Conservation (phyloP, 2,797 vertebrate species). For the Varecia variegata region DNA sequence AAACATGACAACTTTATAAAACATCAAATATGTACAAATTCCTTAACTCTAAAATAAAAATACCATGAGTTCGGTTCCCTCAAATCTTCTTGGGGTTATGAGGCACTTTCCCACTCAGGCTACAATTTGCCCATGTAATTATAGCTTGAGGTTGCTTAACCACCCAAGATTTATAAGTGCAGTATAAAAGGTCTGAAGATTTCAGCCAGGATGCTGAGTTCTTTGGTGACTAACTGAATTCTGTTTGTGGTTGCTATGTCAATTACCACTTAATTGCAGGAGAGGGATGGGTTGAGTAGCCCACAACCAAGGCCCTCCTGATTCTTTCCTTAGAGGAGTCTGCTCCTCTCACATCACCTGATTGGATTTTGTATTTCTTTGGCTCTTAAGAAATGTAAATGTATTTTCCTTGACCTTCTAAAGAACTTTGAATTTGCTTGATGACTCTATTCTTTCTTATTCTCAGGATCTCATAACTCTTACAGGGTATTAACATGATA, state of each 20-base stretch:
- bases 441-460: background rate
- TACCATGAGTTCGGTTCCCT: background rate
- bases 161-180: no score
- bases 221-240: background rate
- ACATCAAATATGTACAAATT: background rate
- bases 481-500: background rate
- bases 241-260: background rate
- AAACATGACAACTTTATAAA: background rate
- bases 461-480: background rate
- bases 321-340: background rate
- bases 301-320: background rate
- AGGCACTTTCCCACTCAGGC: background rate
- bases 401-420: background rate
- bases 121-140: background rate
- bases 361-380: background rate
- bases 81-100: background rate
- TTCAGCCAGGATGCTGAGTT: background rate
- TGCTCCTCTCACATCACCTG: background rate
- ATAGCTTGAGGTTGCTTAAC: background rate
- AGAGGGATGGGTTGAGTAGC: background rate
- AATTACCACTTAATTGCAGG: background rate
- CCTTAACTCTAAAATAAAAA: background rate
- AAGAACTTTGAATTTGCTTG: constrained; percentile 5
- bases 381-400: background rate
- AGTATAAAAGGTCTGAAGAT: background rate